Percentiles rank a stretch among this genome's conserved stretches.
Conservation (phyloP, 2,797 vertebrate genomes). For the Natrix natrix region DNA sequence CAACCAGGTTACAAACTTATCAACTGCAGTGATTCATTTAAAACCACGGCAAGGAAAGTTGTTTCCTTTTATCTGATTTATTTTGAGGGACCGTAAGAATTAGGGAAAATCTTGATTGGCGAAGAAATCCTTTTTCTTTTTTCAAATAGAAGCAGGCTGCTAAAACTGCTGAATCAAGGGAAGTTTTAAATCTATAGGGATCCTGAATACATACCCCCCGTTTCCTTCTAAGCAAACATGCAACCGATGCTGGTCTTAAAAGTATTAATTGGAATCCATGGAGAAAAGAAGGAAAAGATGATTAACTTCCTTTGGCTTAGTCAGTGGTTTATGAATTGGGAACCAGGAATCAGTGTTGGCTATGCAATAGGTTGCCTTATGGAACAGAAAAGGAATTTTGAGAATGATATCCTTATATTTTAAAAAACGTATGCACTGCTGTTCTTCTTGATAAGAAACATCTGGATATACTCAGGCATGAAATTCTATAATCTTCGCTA, state of each 20-base stretch:
- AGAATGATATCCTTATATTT: not conserved
- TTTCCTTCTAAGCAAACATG: slow-evolving; percentile 23
- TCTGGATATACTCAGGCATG: not conserved
- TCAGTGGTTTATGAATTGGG: slow-evolving; percentile 25
- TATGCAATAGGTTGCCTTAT: not conserved
- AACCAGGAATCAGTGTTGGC: not conserved
- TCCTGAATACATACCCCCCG: not conserved
- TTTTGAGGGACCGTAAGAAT: not conserved
- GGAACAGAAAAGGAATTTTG: not conserved
- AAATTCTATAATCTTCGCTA: too few relatives aligned
- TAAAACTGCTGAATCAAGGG: not conserved
- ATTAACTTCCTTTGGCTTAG: slow-evolving; percentile 9
- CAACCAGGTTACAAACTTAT: too few relatives aligned
- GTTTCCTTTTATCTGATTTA: slow-evolving; percentile 14
- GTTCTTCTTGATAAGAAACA: not conserved
- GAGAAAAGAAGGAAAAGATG: slow-evolving; percentile 21
- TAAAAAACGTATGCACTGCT: not conserved
- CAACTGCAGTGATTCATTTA: too few relatives aligned
- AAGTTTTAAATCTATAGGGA: slow-evolving; percentile 8
- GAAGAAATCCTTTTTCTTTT: not conserved
- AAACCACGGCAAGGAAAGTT: not conserved
- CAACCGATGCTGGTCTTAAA: not conserved
- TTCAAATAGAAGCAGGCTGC: not conserved
- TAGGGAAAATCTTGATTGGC: slow-evolving; percentile 14
- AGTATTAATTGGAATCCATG: slow-evolving; percentile 22